Evolutionary conservation across 2,888 invertebrate genomes (phyloP).

Genomic region (Coremacera marginata): DNA sequence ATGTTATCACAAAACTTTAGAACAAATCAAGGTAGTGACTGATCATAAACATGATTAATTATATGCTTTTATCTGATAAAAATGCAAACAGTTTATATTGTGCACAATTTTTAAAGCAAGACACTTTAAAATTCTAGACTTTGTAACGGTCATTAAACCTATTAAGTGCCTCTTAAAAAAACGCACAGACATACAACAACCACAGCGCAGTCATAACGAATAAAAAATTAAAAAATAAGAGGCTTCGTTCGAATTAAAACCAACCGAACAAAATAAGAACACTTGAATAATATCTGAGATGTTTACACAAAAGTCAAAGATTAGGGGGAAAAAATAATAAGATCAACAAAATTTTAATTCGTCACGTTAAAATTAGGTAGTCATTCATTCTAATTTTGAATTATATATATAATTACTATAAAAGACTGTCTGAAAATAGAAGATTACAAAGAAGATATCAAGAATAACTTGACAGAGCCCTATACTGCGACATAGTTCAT

Average conservation of each 20-base stretch:
- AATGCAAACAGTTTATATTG: not conserved
- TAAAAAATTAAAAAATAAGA: not conserved
- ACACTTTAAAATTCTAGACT: conserved; percentile 19
- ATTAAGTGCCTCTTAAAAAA: conserved; percentile 49
- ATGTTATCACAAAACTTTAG: no score
- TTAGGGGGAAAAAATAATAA: no score
- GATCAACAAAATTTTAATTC: not conserved
- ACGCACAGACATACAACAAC: not conserved
- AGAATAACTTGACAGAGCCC: no score
- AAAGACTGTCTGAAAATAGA: no score
- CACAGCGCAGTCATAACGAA: not conserved
- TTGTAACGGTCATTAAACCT: conserved; percentile 52
- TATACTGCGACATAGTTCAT: no score
- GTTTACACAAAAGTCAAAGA: no score
- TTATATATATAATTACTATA: no score
- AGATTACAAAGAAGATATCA: no score
- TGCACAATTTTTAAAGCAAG: not conserved
- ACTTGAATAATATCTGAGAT: no score
- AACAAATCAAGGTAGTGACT: not conserved
- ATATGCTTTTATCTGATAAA: not conserved
- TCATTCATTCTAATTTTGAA: no score
- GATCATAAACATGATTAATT: not conserved
- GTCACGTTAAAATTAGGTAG: not conserved
- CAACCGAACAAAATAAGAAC: not conserved
- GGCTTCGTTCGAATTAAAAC: not conserved